A percentile compares a stretch with the other conserved stretches of the same genome.
Conservation (phyloP, 2,888 invertebrate species). For the Acleris holmiana region DNA sequence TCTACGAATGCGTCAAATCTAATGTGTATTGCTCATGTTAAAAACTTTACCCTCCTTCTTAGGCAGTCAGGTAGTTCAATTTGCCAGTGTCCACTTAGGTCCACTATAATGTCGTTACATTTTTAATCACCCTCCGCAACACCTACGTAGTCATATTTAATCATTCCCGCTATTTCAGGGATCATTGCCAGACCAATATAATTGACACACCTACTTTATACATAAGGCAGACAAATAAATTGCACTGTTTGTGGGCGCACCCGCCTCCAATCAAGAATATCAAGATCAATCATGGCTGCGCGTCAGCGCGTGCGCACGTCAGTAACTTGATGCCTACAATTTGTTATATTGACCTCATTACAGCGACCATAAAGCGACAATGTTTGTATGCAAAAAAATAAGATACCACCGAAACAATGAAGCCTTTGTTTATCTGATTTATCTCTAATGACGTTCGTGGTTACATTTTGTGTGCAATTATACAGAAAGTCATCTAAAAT, state of each 20-base stretch:
- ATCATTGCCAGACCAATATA: conserved; percentile 1
- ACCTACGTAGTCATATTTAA: too few species aligned
- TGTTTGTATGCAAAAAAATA: conserved; percentile 29
- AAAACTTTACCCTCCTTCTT: too few species aligned
- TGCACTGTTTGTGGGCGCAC: conserved; percentile 47
- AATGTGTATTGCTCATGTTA: too few species aligned
- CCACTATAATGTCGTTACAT: too few species aligned
- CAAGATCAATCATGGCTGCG: conserved; percentile 55
- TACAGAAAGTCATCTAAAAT: too few species aligned
- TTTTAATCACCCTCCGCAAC: too few species aligned
- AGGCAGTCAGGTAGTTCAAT: too few species aligned
- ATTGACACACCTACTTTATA: conserved; percentile 34
- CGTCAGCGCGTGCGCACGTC: conserved; percentile 49
- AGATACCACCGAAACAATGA: conserved; percentile 10
- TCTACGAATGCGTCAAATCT: too few species aligned
- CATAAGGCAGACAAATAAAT: conserved; percentile 49
- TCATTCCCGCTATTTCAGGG: conserved; percentile 1
- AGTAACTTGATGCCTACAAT: conserved; percentile 49
- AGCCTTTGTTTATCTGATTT: conserved; percentile 25
- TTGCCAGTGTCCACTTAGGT: too few species aligned
- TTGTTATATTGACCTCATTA: conserved; percentile 47
- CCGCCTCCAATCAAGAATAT: conserved; percentile 62
- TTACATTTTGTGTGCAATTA: neutral
- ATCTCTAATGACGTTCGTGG: conserved; percentile 21
- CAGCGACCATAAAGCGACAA: conserved; percentile 21